A percentile compares a stretch with the other conserved stretches of the same genome.
Conservation (phyloP, 2,113 vertebrate genomes). For the Phoenicopterus ruber region DNA sequence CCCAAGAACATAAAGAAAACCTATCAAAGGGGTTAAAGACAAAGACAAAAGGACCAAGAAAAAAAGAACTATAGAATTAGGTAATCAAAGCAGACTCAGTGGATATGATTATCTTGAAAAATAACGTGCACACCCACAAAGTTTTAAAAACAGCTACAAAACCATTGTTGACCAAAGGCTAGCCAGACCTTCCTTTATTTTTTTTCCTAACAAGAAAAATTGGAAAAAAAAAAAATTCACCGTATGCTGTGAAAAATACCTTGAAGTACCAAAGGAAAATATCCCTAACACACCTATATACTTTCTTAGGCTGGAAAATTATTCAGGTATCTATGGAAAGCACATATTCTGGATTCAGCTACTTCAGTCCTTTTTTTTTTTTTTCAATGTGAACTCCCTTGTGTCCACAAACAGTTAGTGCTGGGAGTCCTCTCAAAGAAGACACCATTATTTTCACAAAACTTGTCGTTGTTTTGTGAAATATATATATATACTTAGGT, state of each 20-base stretch:
- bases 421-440: neutral
- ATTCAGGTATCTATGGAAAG: neutral
- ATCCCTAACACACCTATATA: neutral
- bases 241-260: neutral
- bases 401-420: neutral
- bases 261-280: neutral
- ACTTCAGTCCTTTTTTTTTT: neutral
- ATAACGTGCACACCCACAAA: neutral
- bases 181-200: neutral
- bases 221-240: neutral
- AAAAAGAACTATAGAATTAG: neutral
- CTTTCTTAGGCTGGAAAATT: neutral
- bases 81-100: neutral
- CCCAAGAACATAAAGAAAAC: neutral
- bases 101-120: neutral
- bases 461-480: neutral
- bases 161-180: neutral
- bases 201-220: neutral
- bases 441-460: neutral
- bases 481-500: fast-evolving
- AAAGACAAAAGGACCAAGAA: neutral
- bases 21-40: neutral
- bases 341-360: neutral
- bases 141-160: neutral
- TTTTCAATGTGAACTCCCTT: neutral